These are phyloP conservation scores for Heliothis virescens DNA, from an alignment of 1,140 invertebrate species.

Conservation along the genomic window DNA sequence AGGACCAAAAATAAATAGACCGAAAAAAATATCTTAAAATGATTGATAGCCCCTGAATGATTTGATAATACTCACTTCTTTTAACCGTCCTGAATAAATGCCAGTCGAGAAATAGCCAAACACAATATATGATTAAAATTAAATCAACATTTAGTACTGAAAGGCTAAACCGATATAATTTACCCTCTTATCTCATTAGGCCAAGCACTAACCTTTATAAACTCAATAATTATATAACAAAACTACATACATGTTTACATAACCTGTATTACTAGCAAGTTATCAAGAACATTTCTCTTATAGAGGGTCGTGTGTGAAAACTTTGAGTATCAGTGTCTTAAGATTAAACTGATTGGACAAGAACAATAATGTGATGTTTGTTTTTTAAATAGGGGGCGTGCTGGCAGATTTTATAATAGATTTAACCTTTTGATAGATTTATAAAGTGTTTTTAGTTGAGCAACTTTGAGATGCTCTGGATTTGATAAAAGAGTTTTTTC, in stretches of 20 bases:
- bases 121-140: conserved; percentile 17
- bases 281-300: conserved; percentile 71
- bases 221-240: conserved; percentile 71
- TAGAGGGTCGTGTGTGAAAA: conserved; percentile 45
- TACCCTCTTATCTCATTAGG: conserved; percentile 22
- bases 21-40: neutral
- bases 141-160: neutral
- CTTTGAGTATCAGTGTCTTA: neutral
- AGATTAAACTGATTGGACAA: conserved; percentile 10
- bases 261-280: conserved; percentile 53
- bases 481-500: neutral
- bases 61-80: too few relatives aligned
- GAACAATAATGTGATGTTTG: conserved; percentile 19
- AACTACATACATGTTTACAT: conserved; percentile 69
- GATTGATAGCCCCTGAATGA: too few relatives aligned
- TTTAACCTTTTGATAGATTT: conserved; percentile 21
- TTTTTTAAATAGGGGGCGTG: conserved; percentile 19
- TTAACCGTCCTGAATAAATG: too few relatives aligned
- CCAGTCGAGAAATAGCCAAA: neutral
- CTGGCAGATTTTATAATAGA: conserved; percentile 10
- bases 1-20: too few relatives aligned
- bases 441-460: conserved; percentile 30
- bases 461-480: conserved; percentile 8
- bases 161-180: conserved; percentile 25
- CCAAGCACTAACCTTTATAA: conserved; percentile 50